Evolutionary conservation across 1,140 invertebrate genomes (phyloP), one percentile per base, ranked within the genome.

Genomic region (Matsumurasca onukii): DNA sequence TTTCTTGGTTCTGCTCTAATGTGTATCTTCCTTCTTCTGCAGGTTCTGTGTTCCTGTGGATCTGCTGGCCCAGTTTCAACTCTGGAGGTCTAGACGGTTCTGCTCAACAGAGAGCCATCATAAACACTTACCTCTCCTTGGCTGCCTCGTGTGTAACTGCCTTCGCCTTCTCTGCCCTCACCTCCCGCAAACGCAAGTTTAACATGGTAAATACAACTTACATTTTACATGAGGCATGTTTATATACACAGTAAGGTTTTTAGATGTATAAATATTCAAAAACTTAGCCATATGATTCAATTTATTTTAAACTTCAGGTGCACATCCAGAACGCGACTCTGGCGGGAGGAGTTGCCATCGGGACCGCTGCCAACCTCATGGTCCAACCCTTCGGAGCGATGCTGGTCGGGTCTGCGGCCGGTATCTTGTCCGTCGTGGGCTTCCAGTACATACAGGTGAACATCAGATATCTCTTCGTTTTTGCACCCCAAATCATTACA

Each of bases 31-130:
- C n/a, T n/a, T n/a, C n/a, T n/a, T n/a, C n/a, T n/a, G n/a, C 76
- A 95, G 93, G 94, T 69, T 95, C 95, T 0, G 80, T 97, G 17
- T 98, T 98, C 78, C 84, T 98, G 15, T 98, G 94, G 95, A 82
- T 97, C 61, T 98, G 93, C 78, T 98, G 95, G 95, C 97, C 97
- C 0, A 95, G 93, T 70, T 98, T 98, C 80, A 98, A 98, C 80
- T 91, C 91, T 1, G 93, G 88, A 0, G 81, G 91, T 27, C 83
- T 92, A 5, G 76, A 79, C 5, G 88, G 89, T 1, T 88, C 89
- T 57, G 89, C 90, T 73, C 89, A 92, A 74, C 88, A 94, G 70
- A 82, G 95, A 39, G 95, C 94, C 9, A 86, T 98, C 65, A 87
- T 98, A 76, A 98, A 98, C 83, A 98, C 95, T 3, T 94, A 97